Evolutionary conservation across 2,113 vertebrate species (phyloP), one percentile per base, ranked within the genome.

Genomic region (Scatophagus argus): DNA sequence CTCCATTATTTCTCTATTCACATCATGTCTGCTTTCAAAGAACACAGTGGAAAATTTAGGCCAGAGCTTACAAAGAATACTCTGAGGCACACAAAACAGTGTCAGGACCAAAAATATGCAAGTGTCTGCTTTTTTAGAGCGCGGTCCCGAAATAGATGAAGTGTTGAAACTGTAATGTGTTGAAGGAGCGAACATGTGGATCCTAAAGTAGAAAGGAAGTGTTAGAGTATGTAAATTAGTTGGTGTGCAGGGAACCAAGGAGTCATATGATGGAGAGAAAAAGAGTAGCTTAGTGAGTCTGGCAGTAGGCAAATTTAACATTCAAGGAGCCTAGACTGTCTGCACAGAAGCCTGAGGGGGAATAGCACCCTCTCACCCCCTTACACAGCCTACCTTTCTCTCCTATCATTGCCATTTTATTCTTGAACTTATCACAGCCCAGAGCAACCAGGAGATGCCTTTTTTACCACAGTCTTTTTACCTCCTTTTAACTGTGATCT

Each of bases 101-200:
- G 91, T 91, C 91, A 86, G 79, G 38, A 70, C 78, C 84, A 67
- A 87, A 93, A 93, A 87, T 90, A 92, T 16, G 17, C 23, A 7
- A 60, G n/a, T 49, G 72, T 69, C 44, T 54, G 68, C 60, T 76
- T 88, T 87, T 90, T 87, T 61, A 56, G 89, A 85, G 61, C 81
- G 27, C 17, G 2, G 38, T 59, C 82, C 77, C 9, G 73, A 86
- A 89, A 91, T 91, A 91, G 86, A 84, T 13, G 51, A 83, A 59
- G 72, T 54, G 60, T 44, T 39, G 66, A 79, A 83, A 74, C 65
- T 64, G 69, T 41, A 32, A 49, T 19, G 68, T 81, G 80, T 71
- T 84, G 39, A 77, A 86, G 38, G 63, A 66, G 41, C 2, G 39
- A 76, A 83, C 71, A 86, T 65, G 73, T 76, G 75, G 80, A 31